phyloP scores from a whole-genome alignment of 92 coral and sea anemone genomes.

The Palythoa grandis region DNA sequence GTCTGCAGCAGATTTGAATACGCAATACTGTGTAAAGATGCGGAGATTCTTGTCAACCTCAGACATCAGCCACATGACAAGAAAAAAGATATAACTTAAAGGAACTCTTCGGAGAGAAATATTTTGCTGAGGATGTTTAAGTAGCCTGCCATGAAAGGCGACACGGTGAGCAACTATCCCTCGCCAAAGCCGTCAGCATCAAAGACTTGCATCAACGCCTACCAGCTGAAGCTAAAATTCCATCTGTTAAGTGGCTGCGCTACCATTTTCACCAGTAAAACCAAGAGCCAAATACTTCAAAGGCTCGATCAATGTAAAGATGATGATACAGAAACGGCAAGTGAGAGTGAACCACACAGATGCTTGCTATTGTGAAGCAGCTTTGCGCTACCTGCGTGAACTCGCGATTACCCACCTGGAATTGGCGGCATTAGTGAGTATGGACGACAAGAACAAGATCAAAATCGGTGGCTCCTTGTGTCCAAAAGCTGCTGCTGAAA shows the following conservation, averaged over 20 bases:
- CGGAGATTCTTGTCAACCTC: background rate
- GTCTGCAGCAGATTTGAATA: too few relatives aligned
- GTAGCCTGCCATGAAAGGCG: background rate
- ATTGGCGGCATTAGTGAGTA: conserved; percentile 13
- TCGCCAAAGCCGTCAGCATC: background rate
- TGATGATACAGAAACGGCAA: background rate
- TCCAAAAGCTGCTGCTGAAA: conserved; percentile 44
- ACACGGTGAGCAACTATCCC: background rate
- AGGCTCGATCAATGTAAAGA: background rate
- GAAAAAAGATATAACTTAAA: background rate
- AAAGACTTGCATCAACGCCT: background rate
- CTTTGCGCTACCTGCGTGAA: conserved; percentile 38
- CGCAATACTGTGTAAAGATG: background rate
- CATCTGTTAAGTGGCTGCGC: background rate
- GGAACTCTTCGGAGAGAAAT: background rate
- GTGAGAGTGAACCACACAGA: background rate
- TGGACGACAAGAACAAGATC: conserved; percentile 47
- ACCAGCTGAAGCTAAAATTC: background rate
- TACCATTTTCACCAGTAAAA: background rate
- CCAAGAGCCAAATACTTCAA: background rate
- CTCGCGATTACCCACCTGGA: conserved; percentile 26
- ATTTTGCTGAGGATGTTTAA: background rate
- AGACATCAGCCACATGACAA: background rate
- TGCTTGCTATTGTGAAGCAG: conserved; percentile 19
- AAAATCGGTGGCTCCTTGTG: conserved; percentile 36